Evolutionary conservation across 2,113 vertebrate genomes (phyloP).

Genomic region (Morone saxatilis): DNA sequence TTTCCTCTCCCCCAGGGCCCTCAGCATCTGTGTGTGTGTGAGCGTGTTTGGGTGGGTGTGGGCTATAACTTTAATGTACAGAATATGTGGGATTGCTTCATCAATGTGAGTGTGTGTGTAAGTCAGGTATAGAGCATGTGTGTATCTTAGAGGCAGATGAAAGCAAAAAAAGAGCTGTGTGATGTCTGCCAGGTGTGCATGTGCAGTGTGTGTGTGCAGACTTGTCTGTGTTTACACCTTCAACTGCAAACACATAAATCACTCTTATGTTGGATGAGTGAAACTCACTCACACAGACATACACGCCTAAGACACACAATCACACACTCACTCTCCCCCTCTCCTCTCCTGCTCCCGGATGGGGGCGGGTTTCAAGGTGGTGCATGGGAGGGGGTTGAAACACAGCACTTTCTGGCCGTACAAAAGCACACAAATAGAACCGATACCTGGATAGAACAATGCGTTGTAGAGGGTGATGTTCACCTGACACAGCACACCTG

Average conservation of each 20-base stretch:
- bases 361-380: slow-evolving; percentile 51
- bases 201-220: slow-evolving; percentile 35
- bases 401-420: slow-evolving; percentile 61
- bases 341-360: slow-evolving; percentile 29
- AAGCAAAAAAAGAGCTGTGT: slow-evolving; percentile 9
- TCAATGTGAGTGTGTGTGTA: slow-evolving; percentile 33
- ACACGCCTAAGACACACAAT: slow-evolving; percentile 20
- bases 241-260: slow-evolving; percentile 67
- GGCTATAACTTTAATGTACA: slow-evolving; percentile 54
- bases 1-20: slow-evolving; percentile 56
- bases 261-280: slow-evolving; percentile 32
- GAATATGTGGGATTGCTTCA: slow-evolving; percentile 60
- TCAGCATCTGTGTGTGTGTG: slow-evolving; percentile 46
- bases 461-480: slow-evolving; percentile 21
- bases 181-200: slow-evolving; percentile 10
- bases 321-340: neutral
- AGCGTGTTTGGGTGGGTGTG: slow-evolving; percentile 23
- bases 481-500: slow-evolving; percentile 39
- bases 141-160: slow-evolving; percentile 34
- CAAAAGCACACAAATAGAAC: slow-evolving; percentile 66
- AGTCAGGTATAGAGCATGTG: slow-evolving; percentile 20
- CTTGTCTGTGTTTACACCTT: slow-evolving; percentile 71
- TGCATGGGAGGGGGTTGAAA: slow-evolving; percentile 60
- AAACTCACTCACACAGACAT: slow-evolving; percentile 23
- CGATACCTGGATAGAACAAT: slow-evolving; percentile 57